A percentile compares a stretch with the other conserved stretches of the same genome.
Evolutionary conservation across 1,140 invertebrate species (phyloP).

Genomic region (Episyrphus balteatus): DNA sequence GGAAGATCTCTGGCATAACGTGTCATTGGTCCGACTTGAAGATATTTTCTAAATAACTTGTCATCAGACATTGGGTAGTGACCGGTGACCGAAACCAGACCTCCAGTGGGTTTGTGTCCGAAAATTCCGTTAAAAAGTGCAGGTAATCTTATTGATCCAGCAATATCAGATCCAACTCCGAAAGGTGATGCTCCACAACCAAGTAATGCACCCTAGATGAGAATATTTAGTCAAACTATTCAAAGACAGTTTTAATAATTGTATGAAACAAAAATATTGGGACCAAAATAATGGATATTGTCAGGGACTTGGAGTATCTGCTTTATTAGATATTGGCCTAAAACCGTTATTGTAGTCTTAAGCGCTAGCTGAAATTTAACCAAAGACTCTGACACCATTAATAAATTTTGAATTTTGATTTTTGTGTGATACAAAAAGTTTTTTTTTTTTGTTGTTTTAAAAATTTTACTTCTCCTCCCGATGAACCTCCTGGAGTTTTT

Average conservation of each 20-base stretch:
- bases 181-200: slow-evolving; percentile 59
- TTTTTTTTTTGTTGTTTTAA: too few species aligned
- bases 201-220: slow-evolving; percentile 50
- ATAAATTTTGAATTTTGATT: too few species aligned
- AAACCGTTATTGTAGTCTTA: too few species aligned
- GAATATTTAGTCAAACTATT: too few species aligned
- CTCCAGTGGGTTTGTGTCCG: slow-evolving; percentile 71
- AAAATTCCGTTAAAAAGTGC: slow-evolving; percentile 76
- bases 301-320: too few species aligned
- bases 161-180: slow-evolving; percentile 78
- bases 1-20: slow-evolving; percentile 67
- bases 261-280: too few species aligned
- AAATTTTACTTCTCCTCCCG: slow-evolving; percentile 59
- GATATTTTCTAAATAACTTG: slow-evolving; percentile 36
- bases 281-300: too few species aligned
- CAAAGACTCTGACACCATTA: too few species aligned
- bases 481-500: slow-evolving; percentile 58
- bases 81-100: slow-evolving; percentile 43
- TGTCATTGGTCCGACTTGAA: slow-evolving; percentile 66
- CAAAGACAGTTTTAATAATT: too few species aligned
- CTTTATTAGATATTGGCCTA: too few species aligned
- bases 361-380: too few species aligned
- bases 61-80: slow-evolving; percentile 45
- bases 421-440: too few species aligned
- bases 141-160: slow-evolving; percentile 76